Evolutionary conservation across 2,888 invertebrate species (phyloP), one percentile per base, ranked within the genome.

Genomic region (Pecten maximus): DNA sequence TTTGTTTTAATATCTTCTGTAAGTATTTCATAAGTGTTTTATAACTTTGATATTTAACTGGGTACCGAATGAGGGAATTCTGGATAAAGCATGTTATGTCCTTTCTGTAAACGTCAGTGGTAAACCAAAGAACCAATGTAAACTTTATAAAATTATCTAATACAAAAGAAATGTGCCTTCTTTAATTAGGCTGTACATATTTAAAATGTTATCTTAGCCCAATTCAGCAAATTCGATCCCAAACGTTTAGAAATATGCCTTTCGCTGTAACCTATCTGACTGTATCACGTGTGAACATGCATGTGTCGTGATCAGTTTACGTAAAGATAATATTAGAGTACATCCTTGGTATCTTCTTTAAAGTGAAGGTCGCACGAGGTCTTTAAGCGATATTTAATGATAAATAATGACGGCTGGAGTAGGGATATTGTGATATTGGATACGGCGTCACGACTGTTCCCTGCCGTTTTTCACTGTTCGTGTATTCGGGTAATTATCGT

Each of bases 331-430:
- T 10, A 74, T 74, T 74, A 74, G 12, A 74, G 74, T 74, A 74
- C 74, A 74, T 74, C 3, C 28, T 74, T 28, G 35, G 28, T 28
- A 35, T 74, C 74, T 74, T 28, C 74, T 74, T 74, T 74, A 74
- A 35, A 74, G 74, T 74, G 28, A 74, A 74, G 74, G 74, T 74
- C 74, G 74, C 74, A 74, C 74, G 74, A 74, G 74, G 74, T 74
- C 74, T 74, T 74, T 74, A 15, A 74, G 74, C 74, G 74, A 74
- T 74, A 74, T 74, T 74, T 74, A 74, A 74, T 74, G 74, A 74
- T 74, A 10, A 35, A 74, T 74, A 74, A 74, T 74, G 12, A 74
- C 35, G 10, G 8, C 35, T 28, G 10, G 74, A 10, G 35, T 6
- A 74, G 74, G 35, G 35, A 19, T 74, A 16, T 74, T 74, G 28